Base-by-base conservation (phyloP, 2,113 vertebrate species). In the Condylura cristata region DNA sequence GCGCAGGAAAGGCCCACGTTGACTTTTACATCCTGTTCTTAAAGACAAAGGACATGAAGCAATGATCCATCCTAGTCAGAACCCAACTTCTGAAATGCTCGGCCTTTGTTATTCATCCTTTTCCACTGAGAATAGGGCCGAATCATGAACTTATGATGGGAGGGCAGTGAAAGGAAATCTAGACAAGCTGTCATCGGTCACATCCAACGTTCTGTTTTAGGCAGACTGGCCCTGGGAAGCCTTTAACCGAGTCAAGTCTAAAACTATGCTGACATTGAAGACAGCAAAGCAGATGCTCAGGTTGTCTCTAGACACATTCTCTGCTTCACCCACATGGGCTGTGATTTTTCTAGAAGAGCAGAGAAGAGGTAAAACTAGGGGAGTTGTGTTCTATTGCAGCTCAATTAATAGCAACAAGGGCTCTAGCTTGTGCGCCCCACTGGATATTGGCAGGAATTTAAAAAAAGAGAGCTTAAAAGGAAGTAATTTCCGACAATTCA, bases 171-270 rank as follows among this genome's bases (percentile, higher is more conserved):
- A 34, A 32, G 1, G 37, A 63, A 74, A 71, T 79, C 6, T 39
- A 37, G 53, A 65, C 7, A 56, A 75, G 22, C 13, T 84, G 10
- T 37, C 80, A 76, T 8, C 41, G 26, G 46, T 81, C 12, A 51
- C 8, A 24, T 30, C 6, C 34, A 26, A 80, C 6, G 86, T 71
- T 94, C 34, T 81, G 14, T 28, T 88, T 61, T 51, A 92, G 44
- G 18, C 32, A 63, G 48, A 14, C 3, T 58, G 46, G 24, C 16
- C 61, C 22, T 39, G n/a, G n/a, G n/a, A n/a, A n/a, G n/a, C n/a
- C n/a, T 17, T 79, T 75, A 92, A 88, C 63, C 37, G 71, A 96
- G 88, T 41, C 68, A 79, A 71, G 81, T 85, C 39, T 86, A 91
- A 85, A 89, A 60, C 5, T 37, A 65, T 11, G 68, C 14, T 26